phyloP scores from a whole-genome alignment of 2,888 invertebrate genomes.

The Phania funesta region DNA sequence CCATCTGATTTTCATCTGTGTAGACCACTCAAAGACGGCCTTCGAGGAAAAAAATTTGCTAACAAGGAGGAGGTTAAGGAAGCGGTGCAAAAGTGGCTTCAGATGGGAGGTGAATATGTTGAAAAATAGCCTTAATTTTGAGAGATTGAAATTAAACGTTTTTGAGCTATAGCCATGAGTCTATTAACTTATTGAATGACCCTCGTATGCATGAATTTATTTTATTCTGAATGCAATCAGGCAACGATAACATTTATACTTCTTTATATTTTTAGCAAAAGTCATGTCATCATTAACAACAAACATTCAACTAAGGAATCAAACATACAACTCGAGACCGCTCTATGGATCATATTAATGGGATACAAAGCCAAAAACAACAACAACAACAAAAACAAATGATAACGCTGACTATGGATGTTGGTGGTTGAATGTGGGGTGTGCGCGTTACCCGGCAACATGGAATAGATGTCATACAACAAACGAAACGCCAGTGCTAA shows the following conservation, averaged over 20 bases:
- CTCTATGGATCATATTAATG: neutral
- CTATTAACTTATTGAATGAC: no score
- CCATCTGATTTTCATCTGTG: no score
- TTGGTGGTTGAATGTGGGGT: neutral
- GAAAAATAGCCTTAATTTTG: no score
- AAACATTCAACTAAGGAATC: slow-evolving; percentile 26
- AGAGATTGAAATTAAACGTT: no score
- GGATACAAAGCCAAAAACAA: neutral
- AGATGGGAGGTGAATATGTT: no score
- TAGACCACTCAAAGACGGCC: no score
- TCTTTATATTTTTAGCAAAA: slow-evolving; percentile 43
- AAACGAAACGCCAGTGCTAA: slow-evolving; percentile 22
- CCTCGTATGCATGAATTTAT: no score
- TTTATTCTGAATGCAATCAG: slow-evolving; percentile 49
- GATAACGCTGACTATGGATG: neutral
- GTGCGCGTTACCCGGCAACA: slow-evolving; percentile 1
- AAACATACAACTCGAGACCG: neutral
- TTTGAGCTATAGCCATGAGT: no score
- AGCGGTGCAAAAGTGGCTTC: no score
- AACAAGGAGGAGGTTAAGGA: no score
- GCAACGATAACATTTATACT: slow-evolving; percentile 52
- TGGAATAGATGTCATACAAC: slow-evolving; percentile 45
- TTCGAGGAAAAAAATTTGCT: no score
- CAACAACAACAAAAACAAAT: neutral
- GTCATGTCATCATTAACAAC: slow-evolving; percentile 60